These are phyloP conservation scores for Bufo bufo DNA, from an alignment of 2,113 vertebrate genomes.

Conservation along the genomic window DNA sequence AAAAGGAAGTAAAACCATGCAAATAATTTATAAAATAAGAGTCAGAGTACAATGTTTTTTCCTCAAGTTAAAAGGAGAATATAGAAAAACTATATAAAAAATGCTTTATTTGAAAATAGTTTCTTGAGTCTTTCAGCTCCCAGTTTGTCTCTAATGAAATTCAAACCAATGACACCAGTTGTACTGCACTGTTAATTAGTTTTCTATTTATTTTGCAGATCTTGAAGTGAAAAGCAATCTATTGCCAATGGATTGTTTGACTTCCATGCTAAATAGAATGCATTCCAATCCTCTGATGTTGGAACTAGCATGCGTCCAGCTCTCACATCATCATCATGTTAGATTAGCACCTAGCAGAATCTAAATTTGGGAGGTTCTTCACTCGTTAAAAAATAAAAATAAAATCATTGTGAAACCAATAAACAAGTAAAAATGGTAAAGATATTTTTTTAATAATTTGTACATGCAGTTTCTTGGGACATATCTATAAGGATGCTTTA, in stretches of 20 bases:
- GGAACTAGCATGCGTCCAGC: slow-evolving; percentile 73
- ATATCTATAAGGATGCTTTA: background rate
- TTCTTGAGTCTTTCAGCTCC: slow-evolving; percentile 62
- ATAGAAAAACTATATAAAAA: slow-evolving; percentile 41
- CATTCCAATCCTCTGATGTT: slow-evolving; percentile 81
- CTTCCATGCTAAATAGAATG: slow-evolving; percentile 76
- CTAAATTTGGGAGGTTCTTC: slow-evolving; percentile 59
- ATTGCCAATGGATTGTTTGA: slow-evolving; percentile 77
- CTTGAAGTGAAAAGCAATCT: slow-evolving; percentile 76
- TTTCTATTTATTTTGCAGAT: slow-evolving; percentile 83
- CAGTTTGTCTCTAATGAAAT: slow-evolving; percentile 73
- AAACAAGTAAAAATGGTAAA: slow-evolving; percentile 59
- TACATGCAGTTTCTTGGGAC: background rate
- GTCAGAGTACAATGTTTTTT: slow-evolving; percentile 36
- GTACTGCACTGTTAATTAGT: slow-evolving; percentile 78
- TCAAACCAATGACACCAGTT: slow-evolving; percentile 70
- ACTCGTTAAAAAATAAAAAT: slow-evolving; percentile 54
- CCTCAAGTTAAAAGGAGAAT: slow-evolving; percentile 12
- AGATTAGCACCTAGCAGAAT: slow-evolving; percentile 73
- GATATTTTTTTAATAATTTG: slow-evolving; percentile 11
- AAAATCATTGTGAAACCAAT: slow-evolving; percentile 62
- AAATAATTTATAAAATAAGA: slow-evolving; percentile 55
- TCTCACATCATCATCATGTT: slow-evolving; percentile 74
- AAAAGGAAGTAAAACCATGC: slow-evolving; percentile 49
- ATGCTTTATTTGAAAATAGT: slow-evolving; percentile 51